phyloP scores from a whole-genome alignment of 2,888 invertebrate species.

The Agrotis segetum region DNA sequence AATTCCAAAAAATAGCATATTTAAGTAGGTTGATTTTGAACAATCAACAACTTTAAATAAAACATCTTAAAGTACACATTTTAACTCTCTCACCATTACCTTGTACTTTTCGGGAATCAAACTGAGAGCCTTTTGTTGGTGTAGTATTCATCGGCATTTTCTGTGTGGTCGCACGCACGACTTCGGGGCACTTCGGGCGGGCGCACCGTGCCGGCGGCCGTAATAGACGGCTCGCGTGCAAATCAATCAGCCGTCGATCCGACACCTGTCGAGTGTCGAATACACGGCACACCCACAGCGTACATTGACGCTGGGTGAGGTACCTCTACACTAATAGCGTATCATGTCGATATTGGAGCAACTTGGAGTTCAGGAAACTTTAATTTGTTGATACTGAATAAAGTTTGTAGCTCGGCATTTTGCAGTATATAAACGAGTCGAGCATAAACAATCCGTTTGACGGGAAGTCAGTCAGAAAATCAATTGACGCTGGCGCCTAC shows the following conservation, averaged over 20 bases:
- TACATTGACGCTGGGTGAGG: not conserved
- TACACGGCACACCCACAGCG: conserved; percentile 1
- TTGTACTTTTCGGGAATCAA: not conserved
- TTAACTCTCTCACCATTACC: no score
- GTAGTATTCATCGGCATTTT: conserved; percentile 15
- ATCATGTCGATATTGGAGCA: not conserved
- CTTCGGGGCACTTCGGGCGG: not conserved
- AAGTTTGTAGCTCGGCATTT: not conserved
- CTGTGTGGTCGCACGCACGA: not conserved
- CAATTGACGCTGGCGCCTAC: no score
- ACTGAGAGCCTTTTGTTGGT: conserved; percentile 12
- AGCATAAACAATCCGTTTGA: not conserved
- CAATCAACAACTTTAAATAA: not conserved
- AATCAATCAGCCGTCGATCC: conserved; percentile 59
- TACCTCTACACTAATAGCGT: conserved; percentile 1
- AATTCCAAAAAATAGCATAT: not conserved
- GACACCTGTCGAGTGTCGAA: conserved; percentile 24
- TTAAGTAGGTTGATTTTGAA: not conserved
- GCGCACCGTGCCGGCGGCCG: conserved; percentile 13
- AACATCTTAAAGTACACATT: not conserved
- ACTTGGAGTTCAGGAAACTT: conserved; percentile 9
- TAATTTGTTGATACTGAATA: not conserved
- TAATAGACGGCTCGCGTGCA: conserved; percentile 54
- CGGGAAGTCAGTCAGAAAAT: no score
- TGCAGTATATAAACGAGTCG: not conserved